Conservation (phyloP, 2,888 invertebrate genomes). For the Eueremaeus valkanovi region DNA sequence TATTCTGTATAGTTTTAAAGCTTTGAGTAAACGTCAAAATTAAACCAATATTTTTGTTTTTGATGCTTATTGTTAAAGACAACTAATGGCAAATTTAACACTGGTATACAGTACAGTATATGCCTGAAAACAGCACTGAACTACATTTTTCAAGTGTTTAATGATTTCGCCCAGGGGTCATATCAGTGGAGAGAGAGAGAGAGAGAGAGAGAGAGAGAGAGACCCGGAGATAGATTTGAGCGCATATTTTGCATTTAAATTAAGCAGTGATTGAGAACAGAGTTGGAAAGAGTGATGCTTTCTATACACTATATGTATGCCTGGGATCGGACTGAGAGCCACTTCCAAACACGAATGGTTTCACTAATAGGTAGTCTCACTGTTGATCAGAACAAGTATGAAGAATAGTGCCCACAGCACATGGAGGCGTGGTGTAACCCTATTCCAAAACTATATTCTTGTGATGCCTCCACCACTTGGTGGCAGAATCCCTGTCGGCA, state of each 20-base stretch:
- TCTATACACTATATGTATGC: conserved; percentile 11
- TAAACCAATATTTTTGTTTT: background rate
- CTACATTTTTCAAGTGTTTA: no score
- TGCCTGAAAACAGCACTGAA: conserved; percentile 15
- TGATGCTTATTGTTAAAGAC: background rate
- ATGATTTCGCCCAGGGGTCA: background rate
- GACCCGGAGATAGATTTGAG: background rate
- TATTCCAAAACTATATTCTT: conserved; percentile 30
- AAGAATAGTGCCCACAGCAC: background rate
- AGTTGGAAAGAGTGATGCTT: conserved; percentile 19
- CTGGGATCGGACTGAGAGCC: background rate
- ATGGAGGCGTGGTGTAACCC: conserved; percentile 34
- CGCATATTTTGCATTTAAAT: conserved; percentile 31
- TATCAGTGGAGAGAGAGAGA: conserved; percentile 3
- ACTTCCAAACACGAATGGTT: conserved; percentile 1
- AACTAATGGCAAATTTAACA: conserved; percentile 30
- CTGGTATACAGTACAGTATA: no score
- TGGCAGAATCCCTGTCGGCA: conserved; percentile 21
- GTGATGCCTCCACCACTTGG: background rate
- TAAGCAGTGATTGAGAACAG: conserved; percentile 21
- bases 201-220: conserved; percentile 13
- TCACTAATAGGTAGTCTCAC: background rate
- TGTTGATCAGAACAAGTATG: background rate
- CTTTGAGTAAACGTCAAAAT: no score
- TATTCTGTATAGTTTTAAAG: no score